Evolutionary conservation across 2,113 vertebrate species (phyloP).

Genomic region (Neodon shergylaensis): DNA sequence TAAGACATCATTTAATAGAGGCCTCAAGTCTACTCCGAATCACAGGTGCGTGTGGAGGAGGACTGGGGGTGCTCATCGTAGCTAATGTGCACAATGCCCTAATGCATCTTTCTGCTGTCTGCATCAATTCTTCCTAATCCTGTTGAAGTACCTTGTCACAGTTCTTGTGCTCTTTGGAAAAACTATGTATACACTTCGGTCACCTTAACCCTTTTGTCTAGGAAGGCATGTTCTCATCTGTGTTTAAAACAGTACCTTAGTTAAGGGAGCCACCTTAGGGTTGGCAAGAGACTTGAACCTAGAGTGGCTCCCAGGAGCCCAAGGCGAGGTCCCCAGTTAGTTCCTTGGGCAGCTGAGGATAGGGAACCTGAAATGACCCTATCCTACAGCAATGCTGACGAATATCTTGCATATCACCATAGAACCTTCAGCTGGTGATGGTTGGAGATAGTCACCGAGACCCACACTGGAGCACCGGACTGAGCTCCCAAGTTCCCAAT

Average conservation of each 20-base stretch:
- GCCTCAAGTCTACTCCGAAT: conserved; percentile 34
- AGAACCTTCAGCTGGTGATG: too few relatives aligned
- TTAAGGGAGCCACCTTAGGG: too few relatives aligned
- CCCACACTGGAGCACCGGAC: too few relatives aligned
- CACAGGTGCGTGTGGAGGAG: neutral
- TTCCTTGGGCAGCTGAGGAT: too few relatives aligned
- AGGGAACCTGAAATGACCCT: too few relatives aligned
- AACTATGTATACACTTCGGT: neutral
- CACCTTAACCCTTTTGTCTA: neutral
- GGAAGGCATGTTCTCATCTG: neutral
- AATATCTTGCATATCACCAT: too few relatives aligned
- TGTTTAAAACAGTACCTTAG: neutral
- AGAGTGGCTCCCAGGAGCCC: too few relatives aligned
- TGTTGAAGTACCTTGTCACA: neutral
- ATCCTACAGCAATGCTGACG: too few relatives aligned
- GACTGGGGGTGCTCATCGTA: neutral
- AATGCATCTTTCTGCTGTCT: neutral
- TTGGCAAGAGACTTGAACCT: too few relatives aligned
- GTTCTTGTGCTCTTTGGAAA: neutral
- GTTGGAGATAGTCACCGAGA: too few relatives aligned
- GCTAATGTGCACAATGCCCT: neutral
- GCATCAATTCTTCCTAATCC: conserved; percentile 12
- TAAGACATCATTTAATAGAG: conserved; percentile 58
- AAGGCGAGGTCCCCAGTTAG: too few relatives aligned
- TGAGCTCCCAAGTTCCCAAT: too few relatives aligned